phyloP scores from a whole-genome alignment of 2,797 vertebrate genomes.

The Myioborus miniatus region DNA sequence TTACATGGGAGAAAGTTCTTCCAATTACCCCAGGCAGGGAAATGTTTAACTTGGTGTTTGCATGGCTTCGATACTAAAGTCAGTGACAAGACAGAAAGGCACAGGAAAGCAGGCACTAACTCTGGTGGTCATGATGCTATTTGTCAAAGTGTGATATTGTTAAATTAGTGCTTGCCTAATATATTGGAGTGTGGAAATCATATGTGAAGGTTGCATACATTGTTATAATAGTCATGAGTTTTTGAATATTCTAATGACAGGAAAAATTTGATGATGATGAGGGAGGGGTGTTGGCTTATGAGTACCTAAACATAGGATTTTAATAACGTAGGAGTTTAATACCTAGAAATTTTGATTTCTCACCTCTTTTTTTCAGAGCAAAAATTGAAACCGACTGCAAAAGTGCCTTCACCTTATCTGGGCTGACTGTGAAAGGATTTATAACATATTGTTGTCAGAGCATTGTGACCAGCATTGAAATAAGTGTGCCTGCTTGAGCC shows the following conservation, averaged over 20 bases:
- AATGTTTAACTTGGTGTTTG: neutral
- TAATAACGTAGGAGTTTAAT: neutral
- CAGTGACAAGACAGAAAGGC: neutral
- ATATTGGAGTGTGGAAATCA: neutral
- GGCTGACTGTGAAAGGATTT: slow-evolving; percentile 29
- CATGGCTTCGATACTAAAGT: neutral
- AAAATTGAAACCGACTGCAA: slow-evolving; percentile 8
- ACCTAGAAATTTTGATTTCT: neutral
- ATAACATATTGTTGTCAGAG: slow-evolving; percentile 41
- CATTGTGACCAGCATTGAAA: slow-evolving; percentile 52
- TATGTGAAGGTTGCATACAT: neutral
- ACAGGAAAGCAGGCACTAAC: neutral
- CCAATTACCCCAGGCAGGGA: neutral
- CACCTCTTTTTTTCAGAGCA: neutral
- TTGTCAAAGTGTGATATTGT: neutral
- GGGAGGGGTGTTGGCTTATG: neutral
- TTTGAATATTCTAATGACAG: neutral
- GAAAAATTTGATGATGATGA: neutral
- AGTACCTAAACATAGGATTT: neutral
- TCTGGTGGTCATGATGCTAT: neutral
- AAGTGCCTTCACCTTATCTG: slow-evolving; percentile 27
- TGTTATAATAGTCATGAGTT: neutral
- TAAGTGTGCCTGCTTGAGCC: slow-evolving; percentile 19
- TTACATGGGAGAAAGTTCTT: neutral
- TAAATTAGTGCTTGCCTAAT: neutral